Conservation (phyloP, 2,113 vertebrate species). For the Canis aureus region DNA sequence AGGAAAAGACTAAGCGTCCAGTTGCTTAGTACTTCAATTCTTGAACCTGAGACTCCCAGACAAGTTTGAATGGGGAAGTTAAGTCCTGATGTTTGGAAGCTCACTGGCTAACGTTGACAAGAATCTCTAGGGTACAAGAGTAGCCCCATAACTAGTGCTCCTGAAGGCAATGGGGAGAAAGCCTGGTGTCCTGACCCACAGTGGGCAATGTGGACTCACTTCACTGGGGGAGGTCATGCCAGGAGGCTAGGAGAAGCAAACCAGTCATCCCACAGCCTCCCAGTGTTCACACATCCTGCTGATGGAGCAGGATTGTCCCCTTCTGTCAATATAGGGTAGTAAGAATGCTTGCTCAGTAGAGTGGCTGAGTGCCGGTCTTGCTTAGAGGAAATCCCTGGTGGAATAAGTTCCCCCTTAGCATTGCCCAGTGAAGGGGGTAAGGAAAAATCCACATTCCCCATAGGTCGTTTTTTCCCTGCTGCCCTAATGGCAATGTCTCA, state of each 20-base stretch:
- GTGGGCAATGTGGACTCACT: rapidly evolving
- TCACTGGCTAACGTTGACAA: neutral
- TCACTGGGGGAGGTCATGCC: neutral
- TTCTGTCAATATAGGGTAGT: neutral
- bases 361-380: too few relatives aligned
- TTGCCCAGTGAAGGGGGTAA: neutral
- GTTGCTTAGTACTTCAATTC: neutral
- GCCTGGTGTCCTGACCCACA: neutral
- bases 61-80: neutral
- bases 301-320: neutral
- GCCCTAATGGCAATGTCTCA: neutral
- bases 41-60: neutral
- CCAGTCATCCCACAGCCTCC: too few relatives aligned
- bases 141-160: neutral
- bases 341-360: neutral
- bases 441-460: neutral
- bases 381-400: neutral
- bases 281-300: neutral
- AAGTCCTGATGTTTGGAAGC: neutral
- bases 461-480: neutral
- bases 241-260: neutral
- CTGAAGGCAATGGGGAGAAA: neutral
- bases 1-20: neutral
- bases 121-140: neutral
- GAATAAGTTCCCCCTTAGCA: neutral